Evolutionary conservation across 2,888 invertebrate genomes (phyloP).

Genomic region (Zygogramma bicolorata): DNA sequence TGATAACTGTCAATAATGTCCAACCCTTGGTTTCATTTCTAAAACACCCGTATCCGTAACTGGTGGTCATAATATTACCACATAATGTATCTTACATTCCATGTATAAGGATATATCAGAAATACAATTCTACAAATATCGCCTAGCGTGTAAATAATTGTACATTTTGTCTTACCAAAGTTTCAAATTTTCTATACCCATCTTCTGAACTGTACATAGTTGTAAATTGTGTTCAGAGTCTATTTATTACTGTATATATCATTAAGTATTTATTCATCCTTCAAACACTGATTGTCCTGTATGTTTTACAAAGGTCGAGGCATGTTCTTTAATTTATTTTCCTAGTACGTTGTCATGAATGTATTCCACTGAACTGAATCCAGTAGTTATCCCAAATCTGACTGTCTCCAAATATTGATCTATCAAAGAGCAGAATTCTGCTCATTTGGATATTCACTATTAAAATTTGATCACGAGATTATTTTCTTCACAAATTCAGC

Average conservation of each 20-base stretch:
- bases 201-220: conserved; percentile 50
- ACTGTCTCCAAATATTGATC: too few species aligned
- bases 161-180: conserved; percentile 61
- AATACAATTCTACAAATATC: not conserved
- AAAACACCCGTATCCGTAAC: not conserved
- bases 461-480: too few species aligned
- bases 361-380: not conserved
- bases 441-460: too few species aligned
- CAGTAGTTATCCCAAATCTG: too few species aligned
- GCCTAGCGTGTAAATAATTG: conserved; percentile 38
- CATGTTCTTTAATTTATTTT: not conserved
- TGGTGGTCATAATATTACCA: not conserved
- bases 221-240: conserved; percentile 55
- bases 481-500: too few species aligned
- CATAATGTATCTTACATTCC: not conserved
- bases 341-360: not conserved
- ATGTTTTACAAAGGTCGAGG: conserved; percentile 20
- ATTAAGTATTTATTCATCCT: conserved; percentile 51
- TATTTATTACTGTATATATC: conserved; percentile 57
- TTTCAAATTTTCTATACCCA: conserved; percentile 52
- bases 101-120: not conserved
- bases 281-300: conserved; percentile 51
- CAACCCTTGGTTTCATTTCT: not conserved
- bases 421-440: too few species aligned
- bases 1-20: not conserved